A percentile compares a stretch with the other conserved stretches of the same genome.
Conservation (phyloP, 2,797 vertebrate genomes). For the Lophura swinhoii region DNA sequence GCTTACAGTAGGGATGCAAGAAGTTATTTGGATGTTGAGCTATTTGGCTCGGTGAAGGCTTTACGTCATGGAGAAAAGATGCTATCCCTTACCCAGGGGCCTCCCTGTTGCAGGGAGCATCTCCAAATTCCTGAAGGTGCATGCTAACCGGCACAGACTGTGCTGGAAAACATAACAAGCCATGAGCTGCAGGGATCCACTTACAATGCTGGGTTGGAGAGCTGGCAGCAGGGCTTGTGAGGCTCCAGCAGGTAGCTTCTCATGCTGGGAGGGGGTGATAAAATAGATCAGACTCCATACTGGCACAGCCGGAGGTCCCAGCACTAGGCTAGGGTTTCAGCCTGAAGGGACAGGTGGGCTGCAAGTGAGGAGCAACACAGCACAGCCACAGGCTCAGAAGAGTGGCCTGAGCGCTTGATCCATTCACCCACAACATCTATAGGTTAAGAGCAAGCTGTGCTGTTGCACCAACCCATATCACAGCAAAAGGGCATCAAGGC, state of each 20-base stretch:
- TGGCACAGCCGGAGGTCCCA: not conserved
- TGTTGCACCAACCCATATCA: rapidly evolving
- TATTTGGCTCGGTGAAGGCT: not conserved
- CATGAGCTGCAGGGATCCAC: constrained; percentile 20
- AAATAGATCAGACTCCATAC: not conserved
- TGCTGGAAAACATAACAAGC: constrained; percentile 54
- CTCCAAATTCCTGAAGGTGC: constrained; percentile 66
- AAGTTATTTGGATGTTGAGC: rapidly evolving
- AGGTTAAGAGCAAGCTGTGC: rapidly evolving
- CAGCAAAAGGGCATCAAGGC: not conserved
- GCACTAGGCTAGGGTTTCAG: constrained; percentile 6
- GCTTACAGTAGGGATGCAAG: not conserved
- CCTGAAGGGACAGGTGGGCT: constrained; percentile 14
- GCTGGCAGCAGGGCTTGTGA: not conserved
- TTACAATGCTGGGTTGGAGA: not conserved
- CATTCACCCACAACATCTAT: no score
- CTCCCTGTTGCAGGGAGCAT: constrained; percentile 58
- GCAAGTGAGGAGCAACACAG: not conserved
- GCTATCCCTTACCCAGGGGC: constrained; percentile 18
- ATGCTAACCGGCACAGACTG: constrained; percentile 54
- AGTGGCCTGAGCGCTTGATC: rapidly evolving
- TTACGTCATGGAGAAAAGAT: constrained; percentile 24
- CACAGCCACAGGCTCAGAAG: no score
- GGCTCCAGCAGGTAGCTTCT: not conserved
- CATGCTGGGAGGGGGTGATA: not conserved